These are phyloP conservation scores for Hyperoplus lanceolatus DNA, from an alignment of 2,797 vertebrate genomes.

Conservation along the genomic window DNA sequence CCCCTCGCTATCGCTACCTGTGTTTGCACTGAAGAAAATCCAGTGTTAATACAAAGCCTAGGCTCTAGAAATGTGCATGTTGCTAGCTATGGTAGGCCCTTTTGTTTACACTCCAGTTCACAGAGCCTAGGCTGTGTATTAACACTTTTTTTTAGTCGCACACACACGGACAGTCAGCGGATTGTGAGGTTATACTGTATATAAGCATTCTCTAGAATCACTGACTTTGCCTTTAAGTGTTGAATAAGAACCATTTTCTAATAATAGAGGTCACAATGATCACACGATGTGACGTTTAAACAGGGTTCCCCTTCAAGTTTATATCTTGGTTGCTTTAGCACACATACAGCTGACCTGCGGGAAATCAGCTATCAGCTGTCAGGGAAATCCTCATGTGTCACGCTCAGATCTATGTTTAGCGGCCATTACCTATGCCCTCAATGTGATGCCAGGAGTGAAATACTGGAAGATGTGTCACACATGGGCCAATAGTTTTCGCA, in stretches of 20 bases:
- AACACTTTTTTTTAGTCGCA: no score
- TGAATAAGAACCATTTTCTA: background rate
- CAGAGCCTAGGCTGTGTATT: no score
- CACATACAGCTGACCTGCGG: slow-evolving; percentile 45
- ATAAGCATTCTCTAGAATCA: no score
- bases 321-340: slow-evolving; percentile 33
- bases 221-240: no score
- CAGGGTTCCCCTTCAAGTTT: background rate
- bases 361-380: slow-evolving; percentile 43
- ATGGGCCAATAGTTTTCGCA: slow-evolving; percentile 1
- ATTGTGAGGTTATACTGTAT: no score
- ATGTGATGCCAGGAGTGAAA: background rate
- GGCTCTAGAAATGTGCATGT: no score
- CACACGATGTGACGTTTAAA: background rate
- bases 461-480: background rate
- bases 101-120: no score
- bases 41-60: no score
- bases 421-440: background rate
- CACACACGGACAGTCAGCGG: no score
- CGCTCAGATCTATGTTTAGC: slow-evolving; percentile 48
- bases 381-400: slow-evolving; percentile 59
- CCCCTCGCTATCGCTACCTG: no score
- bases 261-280: background rate
- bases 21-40: no score
- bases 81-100: background rate